Percentiles rank a stretch among this genome's conserved stretches.
Conservation (phyloP, 2,113 vertebrate genomes). For the Aramus guarauna region DNA sequence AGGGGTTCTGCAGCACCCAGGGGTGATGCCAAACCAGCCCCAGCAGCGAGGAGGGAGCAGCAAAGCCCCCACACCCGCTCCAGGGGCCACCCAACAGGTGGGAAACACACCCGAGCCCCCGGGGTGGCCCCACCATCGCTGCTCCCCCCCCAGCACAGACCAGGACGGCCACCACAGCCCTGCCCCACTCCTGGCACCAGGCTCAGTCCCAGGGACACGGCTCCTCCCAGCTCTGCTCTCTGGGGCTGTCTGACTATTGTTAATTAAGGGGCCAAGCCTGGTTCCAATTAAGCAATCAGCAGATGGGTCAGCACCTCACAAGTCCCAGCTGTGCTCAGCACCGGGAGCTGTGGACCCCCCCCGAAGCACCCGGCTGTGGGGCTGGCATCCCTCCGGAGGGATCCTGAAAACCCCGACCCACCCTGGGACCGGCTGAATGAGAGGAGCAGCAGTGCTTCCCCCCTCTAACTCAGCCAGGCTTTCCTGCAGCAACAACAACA, state of each 20-base stretch:
- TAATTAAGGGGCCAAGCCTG: not conserved
- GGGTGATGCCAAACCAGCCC: not conserved
- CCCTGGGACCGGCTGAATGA: accelerated
- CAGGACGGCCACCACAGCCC: accelerated
- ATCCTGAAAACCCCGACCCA: not conserved
- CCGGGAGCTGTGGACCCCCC: not conserved
- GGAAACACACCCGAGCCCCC: not conserved
- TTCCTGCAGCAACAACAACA: not conserved
- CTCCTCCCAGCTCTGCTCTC: not conserved
- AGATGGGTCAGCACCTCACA: not conserved
- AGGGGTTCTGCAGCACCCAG: not conserved
- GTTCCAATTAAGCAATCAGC: not conserved
- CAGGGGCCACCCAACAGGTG: not conserved
- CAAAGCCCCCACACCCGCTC: not conserved
- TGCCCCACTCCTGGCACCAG: accelerated
- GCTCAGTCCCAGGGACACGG: not conserved
- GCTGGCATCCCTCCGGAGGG: not conserved
- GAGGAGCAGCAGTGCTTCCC: not conserved
- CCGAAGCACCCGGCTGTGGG: accelerated
- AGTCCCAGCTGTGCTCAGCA: not conserved
- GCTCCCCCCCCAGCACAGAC: too few relatives aligned
- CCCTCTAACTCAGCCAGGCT: not conserved
- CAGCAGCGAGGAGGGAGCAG: not conserved
- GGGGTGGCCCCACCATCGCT: accelerated
- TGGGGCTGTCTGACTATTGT: not conserved